These are phyloP conservation scores for Variabilichromis moorii DNA, from an alignment of 2,113 vertebrate genomes.

Conservation along the genomic window DNA sequence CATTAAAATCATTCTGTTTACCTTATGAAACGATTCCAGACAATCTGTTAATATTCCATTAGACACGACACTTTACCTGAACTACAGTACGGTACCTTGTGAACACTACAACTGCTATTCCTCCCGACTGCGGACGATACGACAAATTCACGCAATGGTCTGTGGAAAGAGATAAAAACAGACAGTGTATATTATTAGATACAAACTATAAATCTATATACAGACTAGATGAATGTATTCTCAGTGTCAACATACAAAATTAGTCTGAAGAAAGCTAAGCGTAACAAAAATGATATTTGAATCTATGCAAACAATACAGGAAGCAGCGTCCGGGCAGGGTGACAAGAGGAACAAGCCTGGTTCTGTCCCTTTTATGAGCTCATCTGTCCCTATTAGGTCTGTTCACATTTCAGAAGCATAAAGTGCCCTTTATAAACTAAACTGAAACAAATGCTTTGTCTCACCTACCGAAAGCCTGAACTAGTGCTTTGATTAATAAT, in stretches of 20 bases:
- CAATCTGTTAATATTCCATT: background rate
- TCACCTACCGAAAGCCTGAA: background rate
- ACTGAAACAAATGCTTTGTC: conserved; percentile 20
- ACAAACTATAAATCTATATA: background rate
- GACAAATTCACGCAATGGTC: background rate
- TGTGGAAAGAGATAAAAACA: background rate
- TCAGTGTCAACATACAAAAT: background rate
- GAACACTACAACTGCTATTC: background rate
- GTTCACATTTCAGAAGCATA: conserved; percentile 6
- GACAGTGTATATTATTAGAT: background rate
- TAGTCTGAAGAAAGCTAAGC: background rate
- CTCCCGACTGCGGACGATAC: no score
- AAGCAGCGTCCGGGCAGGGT: background rate
- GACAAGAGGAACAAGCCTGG: background rate
- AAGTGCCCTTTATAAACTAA: background rate
- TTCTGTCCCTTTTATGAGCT: conserved; percentile 21
- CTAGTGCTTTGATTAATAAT: background rate
- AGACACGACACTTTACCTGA: background rate
- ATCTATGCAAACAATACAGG: background rate
- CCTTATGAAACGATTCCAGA: background rate
- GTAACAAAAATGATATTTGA: background rate
- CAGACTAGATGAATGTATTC: background rate
- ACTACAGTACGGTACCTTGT: background rate
- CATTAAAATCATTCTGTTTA: background rate
- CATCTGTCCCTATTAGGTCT: background rate